Conservation (phyloP, 53 echinoderm and acorn worm species). For the Patiria pectinifera region DNA sequence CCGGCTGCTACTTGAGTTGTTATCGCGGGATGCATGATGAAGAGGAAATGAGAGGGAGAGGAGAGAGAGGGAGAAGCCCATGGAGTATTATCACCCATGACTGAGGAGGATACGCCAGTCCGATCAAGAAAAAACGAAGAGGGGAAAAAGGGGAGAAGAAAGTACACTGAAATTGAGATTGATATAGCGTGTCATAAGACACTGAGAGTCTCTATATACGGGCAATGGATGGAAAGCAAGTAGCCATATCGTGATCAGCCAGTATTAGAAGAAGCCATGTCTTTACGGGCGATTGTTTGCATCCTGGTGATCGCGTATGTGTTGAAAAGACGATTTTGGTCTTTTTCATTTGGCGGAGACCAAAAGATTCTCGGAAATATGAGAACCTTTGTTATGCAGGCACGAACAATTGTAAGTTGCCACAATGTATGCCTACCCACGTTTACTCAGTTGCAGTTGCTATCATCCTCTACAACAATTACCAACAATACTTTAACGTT, state of each 20-base stretch:
- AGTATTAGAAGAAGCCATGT: not conserved
- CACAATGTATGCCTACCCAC: too few relatives aligned
- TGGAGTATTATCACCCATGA: not conserved
- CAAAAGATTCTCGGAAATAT: too few relatives aligned
- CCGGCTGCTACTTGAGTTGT: slow-evolving; percentile 14
- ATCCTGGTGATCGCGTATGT: not conserved
- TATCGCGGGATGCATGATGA: not conserved
- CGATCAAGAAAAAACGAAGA: not conserved
- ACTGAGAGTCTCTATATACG: not conserved
- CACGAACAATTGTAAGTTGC: too few relatives aligned
- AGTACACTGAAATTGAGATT: not conserved
- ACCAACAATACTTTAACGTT: too few relatives aligned
- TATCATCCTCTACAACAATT: too few relatives aligned
- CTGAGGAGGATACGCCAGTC: not conserved
- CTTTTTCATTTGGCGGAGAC: too few relatives aligned
- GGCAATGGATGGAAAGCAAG: not conserved
- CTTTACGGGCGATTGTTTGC: not conserved
- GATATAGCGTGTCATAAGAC: not conserved
- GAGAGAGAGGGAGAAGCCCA: slow-evolving; percentile 1
- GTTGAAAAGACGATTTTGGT: too few relatives aligned
- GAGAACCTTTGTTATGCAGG: too few relatives aligned
- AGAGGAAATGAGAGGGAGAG: not conserved
- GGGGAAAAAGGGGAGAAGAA: not conserved
- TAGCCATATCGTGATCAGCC: not conserved
- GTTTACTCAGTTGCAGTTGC: too few relatives aligned